Evolutionary conservation across 1,140 invertebrate species (phyloP), one percentile per base, ranked within the genome.

Genomic region (Rhynchophorus ferrugineus): DNA sequence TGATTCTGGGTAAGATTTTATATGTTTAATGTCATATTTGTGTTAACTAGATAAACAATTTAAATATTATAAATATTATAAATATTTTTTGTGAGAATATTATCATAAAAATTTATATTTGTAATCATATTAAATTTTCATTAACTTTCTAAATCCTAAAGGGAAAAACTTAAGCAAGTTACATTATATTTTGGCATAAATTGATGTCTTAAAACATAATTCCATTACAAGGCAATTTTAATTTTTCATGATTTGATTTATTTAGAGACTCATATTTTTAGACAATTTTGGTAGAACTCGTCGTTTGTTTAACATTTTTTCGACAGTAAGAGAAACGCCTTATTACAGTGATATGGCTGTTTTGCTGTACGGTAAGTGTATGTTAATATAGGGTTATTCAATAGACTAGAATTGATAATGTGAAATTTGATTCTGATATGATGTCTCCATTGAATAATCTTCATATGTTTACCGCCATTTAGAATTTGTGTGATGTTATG

Each of bases 251-350:
- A 37, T 13, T 13, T 37, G 14, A 37, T 2, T 37, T 16, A 37
- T 13, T 13, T 37, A 37, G 6, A 37, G 1, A 37, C 8, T n/a
- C n/a, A n/a, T n/a, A n/a, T 33, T 44, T 52, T 13, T 44, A 52
- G 49, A 52, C 29, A 24, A 34, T 5, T 52, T 44, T 52, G 21
- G 34, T 3, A 19, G 49, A 14, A 52, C 29, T 13, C 19, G 39
- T 8, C 17, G 17, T 37, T 37, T 37, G 13, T 16, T n/a, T 16
- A 37, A 37, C 6, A 16, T 37, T 16, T 3, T 16, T 37, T 37
- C 35, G 11, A 5, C 35, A 16, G 3, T 16, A 16, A 16, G 17
- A n/a, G 17, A 37, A 16, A 6, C n/a, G 14, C 17, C 17, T 37
- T 37, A 37, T 37, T 16, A 37, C 17, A 37, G 1, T n/a, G 13